A percentile compares a stretch with the other conserved stretches of the same genome.
These are phyloP conservation scores for Drosophila phalerata DNA, from an alignment of 2,888 invertebrate species.

Conservation along the genomic window DNA sequence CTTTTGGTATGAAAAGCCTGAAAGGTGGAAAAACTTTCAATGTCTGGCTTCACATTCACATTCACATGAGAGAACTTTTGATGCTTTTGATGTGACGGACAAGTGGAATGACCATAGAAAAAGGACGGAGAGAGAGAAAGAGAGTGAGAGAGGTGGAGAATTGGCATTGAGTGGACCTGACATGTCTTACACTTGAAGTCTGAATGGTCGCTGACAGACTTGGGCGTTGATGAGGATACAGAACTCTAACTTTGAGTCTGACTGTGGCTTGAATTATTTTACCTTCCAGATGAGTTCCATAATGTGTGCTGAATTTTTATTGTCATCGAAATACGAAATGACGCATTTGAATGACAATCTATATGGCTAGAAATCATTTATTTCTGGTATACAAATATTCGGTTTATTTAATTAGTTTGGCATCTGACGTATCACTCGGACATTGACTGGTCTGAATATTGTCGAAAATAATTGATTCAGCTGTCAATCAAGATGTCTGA, in stretches of 20 bases:
- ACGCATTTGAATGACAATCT: slow-evolving; percentile 68
- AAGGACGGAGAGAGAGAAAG: not conserved
- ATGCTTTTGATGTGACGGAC: slow-evolving; percentile 78
- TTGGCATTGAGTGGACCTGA: slow-evolving; percentile 67
- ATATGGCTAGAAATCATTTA: slow-evolving; percentile 30
- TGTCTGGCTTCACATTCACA: slow-evolving; percentile 51
- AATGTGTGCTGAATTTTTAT: slow-evolving; percentile 48
- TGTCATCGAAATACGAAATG: slow-evolving; percentile 59
- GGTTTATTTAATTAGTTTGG: slow-evolving; percentile 70
- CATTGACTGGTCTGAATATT: slow-evolving; percentile 39
- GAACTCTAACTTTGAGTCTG: not conserved
- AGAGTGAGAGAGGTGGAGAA: slow-evolving; percentile 2
- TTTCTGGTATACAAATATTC: slow-evolving; percentile 24
- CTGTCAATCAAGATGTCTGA: slow-evolving; percentile 61
- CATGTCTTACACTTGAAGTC: slow-evolving; percentile 76
- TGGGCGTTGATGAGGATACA: slow-evolving; percentile 64
- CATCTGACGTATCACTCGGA: slow-evolving; percentile 27
- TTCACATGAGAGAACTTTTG: slow-evolving; percentile 77
- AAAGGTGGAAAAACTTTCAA: slow-evolving; percentile 74
- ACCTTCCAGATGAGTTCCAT: slow-evolving; percentile 1
- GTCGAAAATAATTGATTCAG: slow-evolving; percentile 75
- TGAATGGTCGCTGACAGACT: slow-evolving; percentile 68
- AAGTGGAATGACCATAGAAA: slow-evolving; percentile 57
- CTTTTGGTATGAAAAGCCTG: slow-evolving; percentile 56
- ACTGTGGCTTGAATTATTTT: not conserved